Conservation (phyloP, 2,113 vertebrate genomes). For the Sula dactylatra region DNA sequence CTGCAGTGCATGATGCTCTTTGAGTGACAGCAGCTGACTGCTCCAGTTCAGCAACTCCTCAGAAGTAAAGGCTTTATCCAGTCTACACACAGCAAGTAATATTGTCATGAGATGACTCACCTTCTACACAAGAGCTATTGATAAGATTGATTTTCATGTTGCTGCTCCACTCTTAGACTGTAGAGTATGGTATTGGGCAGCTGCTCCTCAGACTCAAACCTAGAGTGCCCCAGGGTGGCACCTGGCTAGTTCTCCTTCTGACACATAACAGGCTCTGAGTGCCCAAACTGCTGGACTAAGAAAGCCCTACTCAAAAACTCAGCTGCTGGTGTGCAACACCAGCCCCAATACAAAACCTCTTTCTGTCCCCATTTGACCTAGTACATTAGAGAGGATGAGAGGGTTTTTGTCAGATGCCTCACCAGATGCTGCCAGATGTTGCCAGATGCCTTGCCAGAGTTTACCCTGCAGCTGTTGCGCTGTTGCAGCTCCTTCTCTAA, state of each 20-base stretch:
- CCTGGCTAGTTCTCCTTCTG: background rate
- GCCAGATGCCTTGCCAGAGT: background rate
- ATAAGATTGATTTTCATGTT: background rate
- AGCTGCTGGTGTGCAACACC: background rate
- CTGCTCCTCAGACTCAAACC: background rate
- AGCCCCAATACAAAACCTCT: background rate
- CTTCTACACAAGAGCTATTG: background rate
- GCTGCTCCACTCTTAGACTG: background rate
- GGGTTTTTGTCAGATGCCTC: background rate
- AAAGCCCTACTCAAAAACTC: background rate
- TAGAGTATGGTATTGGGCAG: background rate
- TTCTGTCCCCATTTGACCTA: background rate
- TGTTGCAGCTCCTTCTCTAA: background rate
- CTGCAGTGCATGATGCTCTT: background rate
- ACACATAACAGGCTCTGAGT: background rate
- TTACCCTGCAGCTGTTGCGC: background rate
- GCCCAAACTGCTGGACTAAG: background rate
- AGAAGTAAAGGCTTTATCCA: background rate
- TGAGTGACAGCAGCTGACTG: background rate
- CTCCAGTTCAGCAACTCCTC: background rate
- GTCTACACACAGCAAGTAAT: background rate
- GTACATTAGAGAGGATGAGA: background rate
- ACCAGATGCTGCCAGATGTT: conserved; percentile 2
- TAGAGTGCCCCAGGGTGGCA: background rate
- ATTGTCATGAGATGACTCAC: background rate